Conservation (phyloP, 2,113 vertebrate species). For the Alexandromys fortis region DNA sequence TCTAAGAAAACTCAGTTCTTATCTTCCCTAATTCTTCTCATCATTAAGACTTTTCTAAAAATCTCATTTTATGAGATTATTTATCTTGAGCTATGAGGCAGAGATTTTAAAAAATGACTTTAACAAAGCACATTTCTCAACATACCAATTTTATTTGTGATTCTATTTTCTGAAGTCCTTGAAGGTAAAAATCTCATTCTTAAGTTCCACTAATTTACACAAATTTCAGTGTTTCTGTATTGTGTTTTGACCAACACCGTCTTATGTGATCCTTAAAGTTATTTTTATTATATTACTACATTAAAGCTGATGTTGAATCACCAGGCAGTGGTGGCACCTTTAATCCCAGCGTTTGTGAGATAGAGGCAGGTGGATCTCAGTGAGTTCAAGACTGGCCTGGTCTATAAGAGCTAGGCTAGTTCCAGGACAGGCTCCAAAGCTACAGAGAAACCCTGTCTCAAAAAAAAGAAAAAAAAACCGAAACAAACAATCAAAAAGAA, state of each 20-base stretch:
- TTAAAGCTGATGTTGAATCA: neutral
- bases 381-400: no score
- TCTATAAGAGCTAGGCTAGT: no score
- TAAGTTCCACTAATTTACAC: constrained; percentile 3
- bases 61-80: constrained; percentile 10
- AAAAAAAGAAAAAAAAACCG: no score
- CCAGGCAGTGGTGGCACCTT: no score
- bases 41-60: neutral
- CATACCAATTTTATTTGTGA: neutral
- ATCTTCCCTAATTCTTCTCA: neutral
- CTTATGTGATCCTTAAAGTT: neutral
- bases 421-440: no score
- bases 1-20: neutral
- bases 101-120: constrained; percentile 2
- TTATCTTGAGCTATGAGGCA: neutral
- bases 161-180: neutral
- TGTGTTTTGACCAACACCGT: neutral
- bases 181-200: neutral
- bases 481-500: neutral
- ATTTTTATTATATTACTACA: neutral
- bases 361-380: no score
- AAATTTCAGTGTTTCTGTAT: neutral
- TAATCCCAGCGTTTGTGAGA: no score
- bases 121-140: neutral
- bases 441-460: no score